Evolutionary conservation across 2,113 vertebrate genomes (phyloP), one percentile per base, ranked within the genome.

Genomic region (Melanotaenia duboulayi): DNA sequence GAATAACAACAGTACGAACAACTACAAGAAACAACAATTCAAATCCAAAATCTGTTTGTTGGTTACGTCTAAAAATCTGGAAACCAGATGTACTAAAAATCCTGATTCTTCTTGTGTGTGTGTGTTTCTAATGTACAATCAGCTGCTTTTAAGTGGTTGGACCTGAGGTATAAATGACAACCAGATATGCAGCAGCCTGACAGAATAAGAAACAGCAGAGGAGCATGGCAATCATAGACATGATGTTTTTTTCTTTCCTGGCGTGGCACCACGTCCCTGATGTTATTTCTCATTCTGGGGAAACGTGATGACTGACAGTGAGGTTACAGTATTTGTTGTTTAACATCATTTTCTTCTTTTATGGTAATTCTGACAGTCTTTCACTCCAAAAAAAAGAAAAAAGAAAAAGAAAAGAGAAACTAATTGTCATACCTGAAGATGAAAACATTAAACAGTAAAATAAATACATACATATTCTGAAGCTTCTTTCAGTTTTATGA

Each of bases 141-240:
- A 93, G 91, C 91, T 93, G 93, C 90, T 92, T 91, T 89, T 83
- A 87, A 87, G 78, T 87, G 90, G 83, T 92, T 69, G 81, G 89
- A 91, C 93, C 94, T 94, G 94, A 94, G 94, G 91, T 92, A 91
- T 89, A 85, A 87, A 80, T 89, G 93, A 93, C 89, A 90, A 89
- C 87, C 88, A 81, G 89, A 91, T 83, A 88, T 85, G 89, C 89
- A 90, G 90, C 86, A 90, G 90, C 86, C 63, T 84, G 87, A 89
- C 83, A 74, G 44, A 75, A 79, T 73, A 48, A 71, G 68, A 71
- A 85, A 76, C 86, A 69, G 64, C 11, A 76, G 65, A 86, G 78
- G 69, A 81, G 81, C 83, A 66, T 86, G 72, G 83, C 90, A 67
- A 83, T 78, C 79, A 66, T 48, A 46, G 71, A 83, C 78, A 69